These are phyloP conservation scores for Centropristis striata DNA, from an alignment of 2,113 vertebrate species.

Conservation along the genomic window DNA sequence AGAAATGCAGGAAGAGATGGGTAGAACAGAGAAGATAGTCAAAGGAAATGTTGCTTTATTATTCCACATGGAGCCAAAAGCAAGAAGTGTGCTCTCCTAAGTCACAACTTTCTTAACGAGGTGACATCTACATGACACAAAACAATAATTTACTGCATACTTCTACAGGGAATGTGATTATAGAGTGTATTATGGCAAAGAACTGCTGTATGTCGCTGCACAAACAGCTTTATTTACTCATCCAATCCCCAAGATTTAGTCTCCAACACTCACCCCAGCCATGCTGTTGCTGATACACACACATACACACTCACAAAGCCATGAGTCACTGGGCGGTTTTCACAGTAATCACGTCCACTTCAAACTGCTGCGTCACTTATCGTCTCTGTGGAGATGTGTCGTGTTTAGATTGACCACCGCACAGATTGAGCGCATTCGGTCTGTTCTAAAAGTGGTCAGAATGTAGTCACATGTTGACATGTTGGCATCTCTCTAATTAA, in stretches of 20 bases:
- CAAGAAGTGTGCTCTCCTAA: not conserved
- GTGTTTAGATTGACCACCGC: conserved; percentile 29
- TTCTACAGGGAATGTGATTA: not conserved
- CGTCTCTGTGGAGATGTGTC: conserved; percentile 8
- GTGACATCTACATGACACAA: not conserved
- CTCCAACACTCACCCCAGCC: conserved; percentile 11
- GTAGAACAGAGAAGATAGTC: conserved; percentile 34
- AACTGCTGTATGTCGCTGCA: conserved; percentile 4
- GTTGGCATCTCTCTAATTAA: not conserved
- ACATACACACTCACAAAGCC: conserved; percentile 24
- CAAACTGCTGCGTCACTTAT: conserved; percentile 31
- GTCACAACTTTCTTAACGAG: not conserved
- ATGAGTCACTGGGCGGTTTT: conserved; percentile 52
- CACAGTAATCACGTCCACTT: conserved; percentile 62
- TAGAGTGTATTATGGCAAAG: not conserved
- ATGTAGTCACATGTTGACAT: not conserved
- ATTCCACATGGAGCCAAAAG: conserved; percentile 20
- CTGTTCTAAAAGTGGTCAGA: not conserved
- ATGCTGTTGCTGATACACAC: conserved; percentile 20
- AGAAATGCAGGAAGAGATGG: conserved; percentile 33
- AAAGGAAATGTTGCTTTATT: conserved; percentile 11
- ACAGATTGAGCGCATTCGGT: not conserved
- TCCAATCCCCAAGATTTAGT: conserved; percentile 36
- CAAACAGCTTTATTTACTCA: conserved; percentile 32
- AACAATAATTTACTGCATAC: not conserved